phyloP scores from a whole-genome alignment of 2,797 vertebrate species.

The Sebastolobus alascanus region DNA sequence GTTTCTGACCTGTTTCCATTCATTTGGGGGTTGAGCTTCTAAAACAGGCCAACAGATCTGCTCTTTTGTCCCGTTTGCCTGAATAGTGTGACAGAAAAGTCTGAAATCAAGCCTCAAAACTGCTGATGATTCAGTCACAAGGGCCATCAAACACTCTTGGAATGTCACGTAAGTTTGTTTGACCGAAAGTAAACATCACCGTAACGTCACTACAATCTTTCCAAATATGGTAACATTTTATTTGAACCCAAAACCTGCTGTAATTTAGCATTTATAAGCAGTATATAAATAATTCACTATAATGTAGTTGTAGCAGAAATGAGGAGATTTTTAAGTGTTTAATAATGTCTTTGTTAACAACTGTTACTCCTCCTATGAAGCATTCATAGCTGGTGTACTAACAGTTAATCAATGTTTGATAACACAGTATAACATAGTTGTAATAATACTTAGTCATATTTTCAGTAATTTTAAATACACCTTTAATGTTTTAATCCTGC shows the following conservation, averaged over 20 bases:
- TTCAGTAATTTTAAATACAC: constrained; percentile 11
- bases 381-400: neutral
- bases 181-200: constrained; percentile 11
- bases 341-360: neutral
- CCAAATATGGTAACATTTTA: constrained; percentile 1
- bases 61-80: constrained; percentile 7
- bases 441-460: neutral
- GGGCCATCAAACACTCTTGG: neutral
- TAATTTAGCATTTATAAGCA: constrained; percentile 12
- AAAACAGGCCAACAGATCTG: constrained; percentile 10
- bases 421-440: constrained; percentile 2
- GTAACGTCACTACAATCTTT: constrained; percentile 3
- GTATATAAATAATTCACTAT: constrained; percentile 10
- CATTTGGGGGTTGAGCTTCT: constrained; percentile 12
- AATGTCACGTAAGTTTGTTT: constrained; percentile 15
- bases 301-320: constrained; percentile 20
- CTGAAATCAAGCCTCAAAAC: constrained; percentile 22
- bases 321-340: neutral
- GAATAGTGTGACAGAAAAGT: constrained; percentile 12
- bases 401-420: constrained; percentile 6
- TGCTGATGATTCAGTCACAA: constrained; percentile 2
- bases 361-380: neutral
- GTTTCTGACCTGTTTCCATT: neutral
- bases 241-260: neutral
- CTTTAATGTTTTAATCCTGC: neutral